Evolutionary conservation across 2,888 invertebrate species (phyloP).

Genomic region (Tetranychus piercei): DNA sequence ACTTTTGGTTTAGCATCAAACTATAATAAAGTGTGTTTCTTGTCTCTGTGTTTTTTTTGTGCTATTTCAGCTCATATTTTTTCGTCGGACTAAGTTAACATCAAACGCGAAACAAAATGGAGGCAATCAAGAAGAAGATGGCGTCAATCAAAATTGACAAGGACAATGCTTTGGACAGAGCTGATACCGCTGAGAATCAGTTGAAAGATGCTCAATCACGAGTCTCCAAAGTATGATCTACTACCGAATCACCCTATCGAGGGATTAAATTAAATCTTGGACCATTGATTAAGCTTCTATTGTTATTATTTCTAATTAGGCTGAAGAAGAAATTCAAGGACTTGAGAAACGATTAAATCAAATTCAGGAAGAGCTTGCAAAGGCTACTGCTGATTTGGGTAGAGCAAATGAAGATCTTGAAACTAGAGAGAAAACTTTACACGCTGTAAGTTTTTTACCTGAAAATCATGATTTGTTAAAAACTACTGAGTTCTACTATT

Average conservation of each 20-base stretch:
- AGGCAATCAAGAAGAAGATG: conserved; percentile 10
- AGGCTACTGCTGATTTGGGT: conserved; percentile 85
- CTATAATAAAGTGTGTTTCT: not conserved
- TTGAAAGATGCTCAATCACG: not conserved
- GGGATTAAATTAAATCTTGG: not conserved
- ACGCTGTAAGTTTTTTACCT: conserved; percentile 62
- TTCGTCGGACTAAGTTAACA: not conserved
- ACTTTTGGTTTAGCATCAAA: too few species aligned
- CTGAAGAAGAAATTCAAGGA: conserved; percentile 70
- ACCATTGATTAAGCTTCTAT: not conserved
- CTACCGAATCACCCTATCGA: too few species aligned
- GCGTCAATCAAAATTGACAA: conserved; percentile 7
- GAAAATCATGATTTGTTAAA: not conserved
- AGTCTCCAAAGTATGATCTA: not conserved
- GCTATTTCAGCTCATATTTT: not conserved
- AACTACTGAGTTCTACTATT: not conserved
- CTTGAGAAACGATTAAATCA: conserved; percentile 99
- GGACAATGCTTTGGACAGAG: conserved; percentile 7
- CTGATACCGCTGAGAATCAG: conserved; percentile 9
- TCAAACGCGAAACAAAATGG: not conserved
- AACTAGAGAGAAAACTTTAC: conserved; percentile 90
- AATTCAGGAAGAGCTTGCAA: conserved; percentile 95
- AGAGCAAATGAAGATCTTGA: conserved; percentile 90
- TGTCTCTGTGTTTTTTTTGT: not conserved
- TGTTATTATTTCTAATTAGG: conserved; percentile 29